Evolutionary conservation across 30 jellyfish, hydroid and myxozoan genomes (phyloP).

Genomic region (Chironex yamaguchii): DNA sequence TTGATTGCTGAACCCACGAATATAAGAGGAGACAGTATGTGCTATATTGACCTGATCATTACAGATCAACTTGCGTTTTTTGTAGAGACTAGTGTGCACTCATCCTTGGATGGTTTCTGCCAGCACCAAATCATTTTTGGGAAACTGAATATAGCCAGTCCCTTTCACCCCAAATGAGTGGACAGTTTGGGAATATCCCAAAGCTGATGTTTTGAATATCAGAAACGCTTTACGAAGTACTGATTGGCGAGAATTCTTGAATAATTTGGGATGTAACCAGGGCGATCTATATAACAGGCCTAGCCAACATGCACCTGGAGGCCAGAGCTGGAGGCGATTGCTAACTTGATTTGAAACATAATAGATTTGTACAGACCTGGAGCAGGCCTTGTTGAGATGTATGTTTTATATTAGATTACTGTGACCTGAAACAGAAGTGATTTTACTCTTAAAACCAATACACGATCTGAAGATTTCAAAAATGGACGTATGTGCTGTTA

Average conservation of each 20-base stretch:
- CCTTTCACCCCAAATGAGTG: conserved; percentile 27
- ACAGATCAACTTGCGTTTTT: conserved; percentile 10
- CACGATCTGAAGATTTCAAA: no score
- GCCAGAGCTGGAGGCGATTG: no score
- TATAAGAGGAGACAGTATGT: conserved; percentile 48
- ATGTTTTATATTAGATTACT: no score
- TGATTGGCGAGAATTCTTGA: not conserved
- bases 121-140: conserved; percentile 27
- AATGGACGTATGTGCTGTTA: no score
- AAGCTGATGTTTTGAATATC: conserved; percentile 23
- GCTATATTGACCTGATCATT: conserved; percentile 10
- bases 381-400: no score
- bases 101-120: conserved; percentile 25
- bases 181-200: conserved; percentile 25
- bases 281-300: no score
- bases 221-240: no score
- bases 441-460: no score
- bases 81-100: conserved; percentile 23
- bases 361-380: no score
- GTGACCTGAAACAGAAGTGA: no score
- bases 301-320: no score
- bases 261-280: not conserved
- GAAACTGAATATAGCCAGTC: conserved; percentile 30
- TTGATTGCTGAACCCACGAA: conserved; percentile 32
- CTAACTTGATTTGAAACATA: no score